Evolutionary conservation across 2,888 invertebrate species (phyloP).

Genomic region (Dilophus febrilis): DNA sequence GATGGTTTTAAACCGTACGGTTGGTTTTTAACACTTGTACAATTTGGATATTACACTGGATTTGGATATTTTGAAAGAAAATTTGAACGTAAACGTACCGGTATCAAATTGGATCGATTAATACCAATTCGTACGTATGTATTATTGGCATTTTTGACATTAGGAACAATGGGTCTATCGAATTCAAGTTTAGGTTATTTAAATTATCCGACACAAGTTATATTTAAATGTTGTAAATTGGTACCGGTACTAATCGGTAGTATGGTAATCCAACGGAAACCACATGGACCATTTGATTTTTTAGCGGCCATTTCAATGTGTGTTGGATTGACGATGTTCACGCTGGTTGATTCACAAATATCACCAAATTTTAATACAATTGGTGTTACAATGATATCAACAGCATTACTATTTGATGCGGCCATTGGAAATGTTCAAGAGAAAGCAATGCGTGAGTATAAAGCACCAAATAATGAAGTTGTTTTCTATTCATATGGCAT

Average conservation of each 20-base stretch:
- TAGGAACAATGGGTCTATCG: conserved; percentile 92
- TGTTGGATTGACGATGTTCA: conserved; percentile 77
- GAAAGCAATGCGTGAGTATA: conserved; percentile 73
- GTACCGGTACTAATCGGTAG: conserved; percentile 92
- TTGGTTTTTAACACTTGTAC: conserved; percentile 81
- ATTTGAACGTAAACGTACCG: conserved; percentile 31
- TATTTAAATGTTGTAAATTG: conserved; percentile 94
- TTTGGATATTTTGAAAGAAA: conserved; percentile 58
- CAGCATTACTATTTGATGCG: conserved; percentile 85
- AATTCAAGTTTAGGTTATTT: conserved; percentile 87
- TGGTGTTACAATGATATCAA: conserved; percentile 59
- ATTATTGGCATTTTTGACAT: conserved; percentile 66
- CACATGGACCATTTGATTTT: conserved; percentile 69
- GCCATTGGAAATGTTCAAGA: conserved; percentile 95
- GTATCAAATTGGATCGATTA: conserved; percentile 43
- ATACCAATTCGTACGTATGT: conserved; percentile 70
- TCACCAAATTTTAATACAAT: conserved; percentile 54
- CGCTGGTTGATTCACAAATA: conserved; percentile 55
- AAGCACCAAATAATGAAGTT: conserved; percentile 77
- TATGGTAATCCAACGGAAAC: conserved; percentile 78
- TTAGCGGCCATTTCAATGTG: conserved; percentile 75
- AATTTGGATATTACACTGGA: conserved; percentile 70
- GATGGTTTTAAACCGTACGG: conserved; percentile 79
- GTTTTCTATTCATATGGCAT: conserved; percentile 84
- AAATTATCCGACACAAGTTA: conserved; percentile 93